A percentile compares a stretch with the other conserved stretches of the same genome.
These are phyloP conservation scores for Chrysocyon brachyurus DNA, from an alignment of 2,797 vertebrate genomes.

Conservation along the genomic window DNA sequence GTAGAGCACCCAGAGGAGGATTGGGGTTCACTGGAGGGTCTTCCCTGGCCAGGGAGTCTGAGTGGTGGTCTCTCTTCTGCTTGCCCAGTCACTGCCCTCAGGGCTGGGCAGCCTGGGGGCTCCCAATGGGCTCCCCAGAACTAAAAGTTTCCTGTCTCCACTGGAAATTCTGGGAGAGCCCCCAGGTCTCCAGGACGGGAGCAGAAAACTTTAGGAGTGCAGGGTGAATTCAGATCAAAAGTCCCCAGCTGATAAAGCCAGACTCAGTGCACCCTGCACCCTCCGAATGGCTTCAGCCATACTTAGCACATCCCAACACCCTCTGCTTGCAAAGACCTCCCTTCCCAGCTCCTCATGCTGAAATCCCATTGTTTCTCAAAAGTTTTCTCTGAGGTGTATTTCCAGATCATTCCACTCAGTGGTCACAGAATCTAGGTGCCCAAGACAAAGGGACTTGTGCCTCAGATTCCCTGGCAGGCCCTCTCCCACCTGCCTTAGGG, in stretches of 20 bases:
- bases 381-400: background rate
- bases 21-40: no score
- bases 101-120: background rate
- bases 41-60: background rate
- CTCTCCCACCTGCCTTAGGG: background rate
- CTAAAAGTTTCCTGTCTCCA: background rate
- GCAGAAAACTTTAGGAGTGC: background rate
- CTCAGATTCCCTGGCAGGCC: no score
- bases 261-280: background rate
- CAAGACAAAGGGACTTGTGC: background rate
- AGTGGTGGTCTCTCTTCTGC: background rate
- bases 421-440: background rate
- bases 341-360: background rate
- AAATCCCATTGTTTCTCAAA: background rate
- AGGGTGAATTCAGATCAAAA: conserved; percentile 66
- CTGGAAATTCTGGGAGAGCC: conserved; percentile 54
- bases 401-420: background rate
- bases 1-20: background rate
- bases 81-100: background rate
- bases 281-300: background rate
- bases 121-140: background rate
- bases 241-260: conserved; percentile 15
- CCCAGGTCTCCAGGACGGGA: background rate
- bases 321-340: background rate
- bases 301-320: background rate